Conservation (phyloP, 2,888 invertebrate genomes). For the Boloria euphrosyne region DNA sequence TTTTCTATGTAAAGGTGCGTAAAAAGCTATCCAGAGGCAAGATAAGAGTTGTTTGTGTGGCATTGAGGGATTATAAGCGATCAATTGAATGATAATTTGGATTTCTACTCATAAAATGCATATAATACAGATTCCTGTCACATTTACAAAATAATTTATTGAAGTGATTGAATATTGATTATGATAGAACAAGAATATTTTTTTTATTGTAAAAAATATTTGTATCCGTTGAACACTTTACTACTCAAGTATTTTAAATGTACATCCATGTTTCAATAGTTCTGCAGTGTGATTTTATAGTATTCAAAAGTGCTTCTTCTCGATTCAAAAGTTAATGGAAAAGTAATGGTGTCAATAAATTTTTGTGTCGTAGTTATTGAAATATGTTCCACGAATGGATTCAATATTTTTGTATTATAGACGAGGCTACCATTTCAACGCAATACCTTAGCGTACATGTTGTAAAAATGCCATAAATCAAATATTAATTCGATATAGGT, state of each 20-base stretch:
- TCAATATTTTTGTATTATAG: too few relatives aligned
- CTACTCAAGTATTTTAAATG: too few relatives aligned
- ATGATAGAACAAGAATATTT: background rate
- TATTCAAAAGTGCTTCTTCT: too few relatives aligned
- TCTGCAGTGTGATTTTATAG: too few relatives aligned
- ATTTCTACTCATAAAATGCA: constrained; percentile 27
- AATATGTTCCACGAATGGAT: too few relatives aligned
- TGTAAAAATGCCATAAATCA: background rate
- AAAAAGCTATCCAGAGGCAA: constrained; percentile 54
- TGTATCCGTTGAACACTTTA: background rate
- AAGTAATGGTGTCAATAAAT: too few relatives aligned
- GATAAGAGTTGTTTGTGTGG: constrained; percentile 49
- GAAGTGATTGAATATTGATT: constrained; percentile 21
- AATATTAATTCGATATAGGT: constrained; percentile 13
- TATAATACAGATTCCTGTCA: constrained; percentile 32
- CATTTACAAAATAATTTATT: constrained; percentile 15
- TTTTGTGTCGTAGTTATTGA: too few relatives aligned
- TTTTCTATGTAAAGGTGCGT: constrained; percentile 46
- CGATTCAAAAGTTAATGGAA: too few relatives aligned
- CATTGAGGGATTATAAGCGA: constrained; percentile 24
- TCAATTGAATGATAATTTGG: constrained; percentile 35
- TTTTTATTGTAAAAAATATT: background rate
- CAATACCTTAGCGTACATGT: background rate
- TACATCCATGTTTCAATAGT: too few relatives aligned
- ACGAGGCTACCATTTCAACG: background rate